Evolutionary conservation across 2,888 invertebrate genomes (phyloP), one percentile per base, ranked within the genome.

Genomic region (Aphrophora alni): DNA sequence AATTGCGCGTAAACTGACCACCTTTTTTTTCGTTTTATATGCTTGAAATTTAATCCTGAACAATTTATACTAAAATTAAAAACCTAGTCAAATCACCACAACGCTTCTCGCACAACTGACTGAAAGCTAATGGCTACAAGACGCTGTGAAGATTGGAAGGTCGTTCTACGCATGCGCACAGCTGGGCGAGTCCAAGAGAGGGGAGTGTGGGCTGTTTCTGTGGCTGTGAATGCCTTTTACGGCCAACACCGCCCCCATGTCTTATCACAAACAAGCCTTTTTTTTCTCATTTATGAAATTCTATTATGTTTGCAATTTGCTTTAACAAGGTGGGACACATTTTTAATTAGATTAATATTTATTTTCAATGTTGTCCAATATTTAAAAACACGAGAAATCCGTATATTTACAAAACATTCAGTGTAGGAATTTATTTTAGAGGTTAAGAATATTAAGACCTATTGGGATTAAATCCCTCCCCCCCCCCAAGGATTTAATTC

Each of bases 191-290:
- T 59, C 59, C 59, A 59, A 59, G 59, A 59, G 59, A 59, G 59
- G 59, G 44, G 59, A 59, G 59, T 59, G 59, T 59, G 59, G 59
- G 59, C n/a, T 59, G 59, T 59, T 59, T 59, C 59, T 59, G 28
- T 44, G 28, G 38, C 78, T 44, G 51, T 59, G 38, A 38, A 72
- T 51, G 59, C 78, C 78, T 72, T 78, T 72, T 78, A 71, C 73
- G 78, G 78, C 38, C 72, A 72, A 78, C 78, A 78, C 77, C 78
- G 72, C 78, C 78, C 78, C 72, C 78, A 25, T 59, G 59, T 59
- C 59, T 59, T 59, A 59, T 59, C 59, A 59, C 59, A 59, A 59
- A 59, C n/a, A 4, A 59, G 21, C 59, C 59, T 59, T 59, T 59
- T 33, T 44, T n/a, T 59, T 59, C 59, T 59, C 14, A 59, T 59